Conservation (phyloP, 1,140 invertebrate genomes). For the Mya arenaria region DNA sequence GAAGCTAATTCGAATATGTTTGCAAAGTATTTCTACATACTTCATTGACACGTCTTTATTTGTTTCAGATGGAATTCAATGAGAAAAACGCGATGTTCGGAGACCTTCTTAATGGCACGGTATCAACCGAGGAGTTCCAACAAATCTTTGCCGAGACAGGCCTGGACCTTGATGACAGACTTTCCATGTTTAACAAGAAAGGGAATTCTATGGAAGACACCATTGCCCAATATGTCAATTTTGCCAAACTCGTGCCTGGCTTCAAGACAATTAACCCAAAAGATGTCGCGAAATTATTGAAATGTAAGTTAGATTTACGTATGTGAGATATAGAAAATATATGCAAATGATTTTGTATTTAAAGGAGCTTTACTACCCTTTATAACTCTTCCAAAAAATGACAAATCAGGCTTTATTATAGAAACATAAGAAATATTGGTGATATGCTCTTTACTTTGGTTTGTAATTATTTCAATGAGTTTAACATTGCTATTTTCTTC, state of each 20-base stretch:
- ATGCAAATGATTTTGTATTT: too few relatives aligned
- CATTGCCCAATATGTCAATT: constrained; percentile 50
- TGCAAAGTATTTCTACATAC: too few relatives aligned
- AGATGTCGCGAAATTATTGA: constrained; percentile 49
- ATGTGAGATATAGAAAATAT: too few relatives aligned
- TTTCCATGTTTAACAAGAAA: constrained; percentile 42
- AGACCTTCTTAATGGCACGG: constrained; percentile 1
- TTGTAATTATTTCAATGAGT: too few relatives aligned
- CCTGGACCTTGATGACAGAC: constrained; percentile 45
- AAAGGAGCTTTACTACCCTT: too few relatives aligned
- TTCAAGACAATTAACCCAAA: constrained; percentile 44
- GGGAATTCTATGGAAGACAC: constrained; percentile 45
- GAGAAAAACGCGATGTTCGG: constrained; percentile 51
- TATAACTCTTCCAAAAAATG: too few relatives aligned
- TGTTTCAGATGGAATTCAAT: constrained; percentile 3
- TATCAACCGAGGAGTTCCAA: constrained; percentile 51
- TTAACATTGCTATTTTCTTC: too few relatives aligned
- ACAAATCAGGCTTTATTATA: too few relatives aligned
- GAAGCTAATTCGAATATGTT: too few relatives aligned
- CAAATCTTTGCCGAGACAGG: constrained; percentile 57
- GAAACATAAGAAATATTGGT: too few relatives aligned
- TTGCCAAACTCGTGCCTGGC: constrained; percentile 49
- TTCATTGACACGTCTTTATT: too few relatives aligned
- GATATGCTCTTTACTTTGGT: too few relatives aligned
- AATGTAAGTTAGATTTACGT: constrained; percentile 18